Conservation (phyloP, 1,140 invertebrate genomes). For the Heliconius congener region DNA sequence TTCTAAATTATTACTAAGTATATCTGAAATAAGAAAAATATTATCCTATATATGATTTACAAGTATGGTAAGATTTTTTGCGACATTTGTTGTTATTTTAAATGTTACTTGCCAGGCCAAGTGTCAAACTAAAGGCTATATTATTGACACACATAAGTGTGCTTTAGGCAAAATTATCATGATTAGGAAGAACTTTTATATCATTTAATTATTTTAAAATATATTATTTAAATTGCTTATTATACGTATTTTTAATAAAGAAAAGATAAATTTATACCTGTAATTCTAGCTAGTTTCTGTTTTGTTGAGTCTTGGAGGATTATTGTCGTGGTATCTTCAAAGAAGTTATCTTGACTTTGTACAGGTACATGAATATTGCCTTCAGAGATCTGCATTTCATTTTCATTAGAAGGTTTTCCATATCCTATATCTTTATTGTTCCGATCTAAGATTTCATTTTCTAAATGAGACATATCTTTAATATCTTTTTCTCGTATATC, state of each 20-base stretch:
- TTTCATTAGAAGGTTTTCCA: background rate
- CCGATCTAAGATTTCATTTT: background rate
- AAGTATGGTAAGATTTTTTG: background rate
- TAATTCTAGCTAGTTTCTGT: conserved; percentile 16
- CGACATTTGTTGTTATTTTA: too few relatives aligned
- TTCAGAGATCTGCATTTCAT: background rate
- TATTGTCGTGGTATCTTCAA: background rate
- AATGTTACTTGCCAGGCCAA: too few relatives aligned
- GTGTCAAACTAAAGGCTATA: too few relatives aligned
- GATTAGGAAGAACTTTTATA: too few relatives aligned
- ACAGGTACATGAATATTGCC: background rate
- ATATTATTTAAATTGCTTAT: background rate
- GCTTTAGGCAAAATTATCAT: too few relatives aligned
- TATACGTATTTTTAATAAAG: too few relatives aligned
- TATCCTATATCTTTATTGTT: background rate
- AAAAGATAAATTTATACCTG: background rate
- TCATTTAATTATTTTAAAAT: background rate
- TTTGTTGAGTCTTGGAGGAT: background rate
- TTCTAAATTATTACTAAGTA: conserved; percentile 46
- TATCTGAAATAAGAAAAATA: conserved; percentile 36
- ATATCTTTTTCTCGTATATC: background rate
- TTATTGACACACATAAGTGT: too few relatives aligned
- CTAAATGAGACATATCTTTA: background rate
- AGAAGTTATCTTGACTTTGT: background rate
- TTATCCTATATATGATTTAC: background rate